phyloP scores from a whole-genome alignment of 2,888 invertebrate genomes.

The Stenolophus ochropezus region DNA sequence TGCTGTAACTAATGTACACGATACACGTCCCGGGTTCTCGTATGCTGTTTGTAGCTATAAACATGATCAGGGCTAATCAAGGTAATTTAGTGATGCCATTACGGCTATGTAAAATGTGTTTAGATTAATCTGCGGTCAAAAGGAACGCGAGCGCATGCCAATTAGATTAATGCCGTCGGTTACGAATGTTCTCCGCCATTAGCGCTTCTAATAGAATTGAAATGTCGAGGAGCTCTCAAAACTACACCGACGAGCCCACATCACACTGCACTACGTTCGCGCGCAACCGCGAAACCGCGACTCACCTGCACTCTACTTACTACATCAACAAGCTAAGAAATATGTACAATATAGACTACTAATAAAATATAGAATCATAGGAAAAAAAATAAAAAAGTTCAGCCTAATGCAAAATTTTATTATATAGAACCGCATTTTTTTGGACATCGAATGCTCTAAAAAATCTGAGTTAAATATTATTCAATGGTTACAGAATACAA shows the following conservation, averaged over 20 bases:
- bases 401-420: too few species aligned
- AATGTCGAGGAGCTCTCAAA: slow-evolving; percentile 49
- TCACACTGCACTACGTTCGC: background rate
- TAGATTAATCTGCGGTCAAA: slow-evolving; percentile 60
- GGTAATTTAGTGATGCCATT: slow-evolving; percentile 60
- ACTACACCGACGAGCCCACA: background rate
- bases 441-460: too few species aligned
- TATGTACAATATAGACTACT: too few species aligned
- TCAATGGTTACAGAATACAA: too few species aligned
- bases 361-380: too few species aligned
- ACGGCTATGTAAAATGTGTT: slow-evolving; percentile 59
- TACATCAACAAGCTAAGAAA: too few species aligned
- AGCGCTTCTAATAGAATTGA: slow-evolving; percentile 56
- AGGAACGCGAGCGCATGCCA: slow-evolving; percentile 59
- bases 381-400: too few species aligned
- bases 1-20: slow-evolving; percentile 44
- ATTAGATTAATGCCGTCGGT: slow-evolving; percentile 59
- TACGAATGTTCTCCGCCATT: slow-evolving; percentile 48
- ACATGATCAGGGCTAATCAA: slow-evolving; percentile 60
- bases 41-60: slow-evolving; percentile 49
- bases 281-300: background rate
- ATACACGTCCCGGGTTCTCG: slow-evolving; percentile 13
- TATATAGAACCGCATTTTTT: too few species aligned
- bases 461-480: too few species aligned
- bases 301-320: too few species aligned